Conservation (phyloP, 2,113 vertebrate genomes). For the Notiomystis cincta region DNA sequence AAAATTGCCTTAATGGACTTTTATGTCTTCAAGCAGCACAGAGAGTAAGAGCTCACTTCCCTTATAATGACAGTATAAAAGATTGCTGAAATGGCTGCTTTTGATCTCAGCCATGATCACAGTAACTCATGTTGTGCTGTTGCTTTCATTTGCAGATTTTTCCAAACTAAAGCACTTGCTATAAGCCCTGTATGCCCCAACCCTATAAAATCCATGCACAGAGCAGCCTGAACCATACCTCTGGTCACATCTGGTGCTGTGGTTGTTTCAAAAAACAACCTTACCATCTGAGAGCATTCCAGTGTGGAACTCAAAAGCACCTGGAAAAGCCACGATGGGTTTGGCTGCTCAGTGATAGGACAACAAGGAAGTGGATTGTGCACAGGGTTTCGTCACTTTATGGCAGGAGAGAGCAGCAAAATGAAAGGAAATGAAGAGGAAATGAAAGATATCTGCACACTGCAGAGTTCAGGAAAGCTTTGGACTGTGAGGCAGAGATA, state of each 20-base stretch:
- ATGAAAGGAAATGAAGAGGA: background rate
- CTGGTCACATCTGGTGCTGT: background rate
- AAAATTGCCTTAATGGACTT: background rate
- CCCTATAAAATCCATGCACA: background rate
- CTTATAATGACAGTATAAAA: background rate
- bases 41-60: background rate
- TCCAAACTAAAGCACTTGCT: background rate
- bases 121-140: background rate
- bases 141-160: background rate
- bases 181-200: background rate
- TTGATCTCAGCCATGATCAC: background rate
- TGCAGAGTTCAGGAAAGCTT: background rate
- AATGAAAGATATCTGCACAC: background rate
- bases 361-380: background rate
- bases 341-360: background rate
- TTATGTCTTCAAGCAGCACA: background rate
- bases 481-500: background rate
- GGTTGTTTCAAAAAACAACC: background rate
- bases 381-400: background rate
- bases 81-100: background rate
- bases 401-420: background rate
- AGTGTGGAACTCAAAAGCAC: background rate
- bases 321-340: background rate
- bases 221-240: background rate
- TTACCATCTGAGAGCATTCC: background rate